Evolutionary conservation across 37 sponge, comb jelly and placozoan genomes (phyloP).

Genomic region (Haliclona indistincta): DNA sequence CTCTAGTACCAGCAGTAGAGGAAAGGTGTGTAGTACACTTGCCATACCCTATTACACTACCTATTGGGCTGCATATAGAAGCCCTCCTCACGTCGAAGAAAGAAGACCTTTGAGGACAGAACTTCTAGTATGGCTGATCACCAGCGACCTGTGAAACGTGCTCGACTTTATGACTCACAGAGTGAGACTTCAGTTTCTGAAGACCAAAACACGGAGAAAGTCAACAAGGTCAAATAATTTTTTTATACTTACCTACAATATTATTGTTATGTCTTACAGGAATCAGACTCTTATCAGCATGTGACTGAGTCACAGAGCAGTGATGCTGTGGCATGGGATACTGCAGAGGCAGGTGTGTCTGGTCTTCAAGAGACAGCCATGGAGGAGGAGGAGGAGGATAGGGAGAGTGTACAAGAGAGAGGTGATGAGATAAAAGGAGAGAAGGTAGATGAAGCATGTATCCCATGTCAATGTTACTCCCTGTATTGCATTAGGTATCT

Average conservation of each 20-base stretch:
- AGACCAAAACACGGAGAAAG: too few relatives aligned
- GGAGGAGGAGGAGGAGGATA: constrained; percentile 34
- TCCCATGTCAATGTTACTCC: not conserved
- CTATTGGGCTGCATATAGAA: too few relatives aligned
- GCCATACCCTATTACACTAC: too few relatives aligned
- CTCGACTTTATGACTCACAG: too few relatives aligned
- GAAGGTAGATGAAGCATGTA: constrained; percentile 9
- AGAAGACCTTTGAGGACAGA: too few relatives aligned
- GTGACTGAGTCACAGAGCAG: constrained; percentile 14
- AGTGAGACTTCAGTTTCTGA: too few relatives aligned
- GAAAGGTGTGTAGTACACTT: too few relatives aligned
- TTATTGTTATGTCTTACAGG: constrained; percentile 6
- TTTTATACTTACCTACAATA: too few relatives aligned
- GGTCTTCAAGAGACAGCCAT: not conserved
- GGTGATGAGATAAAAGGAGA: constrained; percentile 17
- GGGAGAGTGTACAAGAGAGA: constrained; percentile 19
- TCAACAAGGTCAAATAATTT: too few relatives aligned
- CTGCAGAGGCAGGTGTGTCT: not conserved
- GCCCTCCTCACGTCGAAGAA: too few relatives aligned
- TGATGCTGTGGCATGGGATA: constrained; percentile 49
- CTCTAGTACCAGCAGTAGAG: too few relatives aligned
- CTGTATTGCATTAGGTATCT: not conserved
- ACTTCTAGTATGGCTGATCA: too few relatives aligned
- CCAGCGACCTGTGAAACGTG: not conserved
- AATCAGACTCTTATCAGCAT: constrained; percentile 29